These are phyloP conservation scores for Corydoras sp. DNA, from an alignment of 2,113 vertebrate species.

Conservation along the genomic window DNA sequence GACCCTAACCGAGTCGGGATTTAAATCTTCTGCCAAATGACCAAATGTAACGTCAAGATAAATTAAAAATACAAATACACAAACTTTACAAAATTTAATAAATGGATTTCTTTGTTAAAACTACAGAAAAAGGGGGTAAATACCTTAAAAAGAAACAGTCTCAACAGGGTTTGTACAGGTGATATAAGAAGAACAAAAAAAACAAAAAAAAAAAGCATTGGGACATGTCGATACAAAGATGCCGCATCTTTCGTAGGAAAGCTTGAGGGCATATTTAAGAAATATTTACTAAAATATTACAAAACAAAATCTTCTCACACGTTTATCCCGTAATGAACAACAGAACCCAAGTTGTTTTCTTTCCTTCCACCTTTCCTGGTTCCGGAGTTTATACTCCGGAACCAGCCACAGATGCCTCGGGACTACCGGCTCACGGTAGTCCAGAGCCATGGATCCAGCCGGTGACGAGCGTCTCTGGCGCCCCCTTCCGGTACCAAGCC, in stretches of 20 bases:
- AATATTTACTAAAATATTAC: constrained; percentile 34
- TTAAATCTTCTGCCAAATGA: too few species aligned
- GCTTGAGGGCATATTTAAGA: constrained; percentile 19
- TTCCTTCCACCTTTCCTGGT: neutral
- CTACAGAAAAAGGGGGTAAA: constrained; percentile 41
- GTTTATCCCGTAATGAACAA: neutral
- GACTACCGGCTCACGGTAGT: neutral
- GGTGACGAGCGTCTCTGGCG: constrained; percentile 17
- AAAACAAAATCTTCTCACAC: constrained; percentile 26
- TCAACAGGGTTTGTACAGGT: constrained; percentile 41
- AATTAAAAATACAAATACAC: constrained; percentile 50
- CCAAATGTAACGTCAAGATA: constrained; percentile 36
- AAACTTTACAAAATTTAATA: constrained; percentile 56
- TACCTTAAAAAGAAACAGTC: constrained; percentile 40
- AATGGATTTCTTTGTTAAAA: constrained; percentile 48
- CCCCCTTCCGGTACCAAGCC: constrained; percentile 44
- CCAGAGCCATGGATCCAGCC: neutral
- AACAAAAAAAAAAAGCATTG: constrained; percentile 4
- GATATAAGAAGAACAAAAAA: constrained; percentile 14
- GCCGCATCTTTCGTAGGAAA: constrained; percentile 23
- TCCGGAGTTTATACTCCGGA: too few species aligned
- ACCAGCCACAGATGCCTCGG: too few species aligned
- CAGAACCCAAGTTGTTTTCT: neutral
- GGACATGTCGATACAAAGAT: constrained; percentile 29
- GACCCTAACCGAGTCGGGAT: too few species aligned